phyloP scores from a whole-genome alignment of 2,888 invertebrate species.

The Caenorhabditis becei region DNA sequence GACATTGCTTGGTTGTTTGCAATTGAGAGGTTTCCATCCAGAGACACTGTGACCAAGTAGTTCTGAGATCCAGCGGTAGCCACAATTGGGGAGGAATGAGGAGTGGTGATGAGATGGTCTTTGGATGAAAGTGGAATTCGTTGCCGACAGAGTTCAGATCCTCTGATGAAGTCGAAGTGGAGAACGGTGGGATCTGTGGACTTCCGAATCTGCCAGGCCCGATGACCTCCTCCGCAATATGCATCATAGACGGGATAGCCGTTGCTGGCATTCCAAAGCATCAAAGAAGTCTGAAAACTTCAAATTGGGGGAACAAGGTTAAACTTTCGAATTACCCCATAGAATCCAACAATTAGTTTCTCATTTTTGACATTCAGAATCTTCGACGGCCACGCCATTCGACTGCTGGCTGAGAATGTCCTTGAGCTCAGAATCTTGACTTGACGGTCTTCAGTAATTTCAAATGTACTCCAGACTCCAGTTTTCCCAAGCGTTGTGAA shows the following conservation, averaged over 20 bases:
- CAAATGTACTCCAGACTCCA: constrained; percentile 42
- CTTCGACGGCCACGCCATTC: constrained; percentile 49
- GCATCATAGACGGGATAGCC: constrained; percentile 21
- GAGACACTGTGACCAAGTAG: constrained; percentile 38
- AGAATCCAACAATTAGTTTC: constrained; percentile 46
- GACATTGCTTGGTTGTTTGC: background rate
- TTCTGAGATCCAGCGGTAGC: constrained; percentile 25
- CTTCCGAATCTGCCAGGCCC: constrained; percentile 29
- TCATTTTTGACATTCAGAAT: constrained; percentile 5
- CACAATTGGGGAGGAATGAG: constrained; percentile 39
- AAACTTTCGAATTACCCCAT: too few species aligned
- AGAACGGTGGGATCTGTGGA: background rate
- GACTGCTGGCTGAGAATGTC: constrained; percentile 37
- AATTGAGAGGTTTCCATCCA: constrained; percentile 41
- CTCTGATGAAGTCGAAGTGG: constrained; percentile 36
- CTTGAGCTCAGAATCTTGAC: constrained; percentile 10
- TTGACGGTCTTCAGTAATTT: background rate
- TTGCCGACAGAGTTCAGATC: constrained; percentile 16
- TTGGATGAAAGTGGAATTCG: constrained; percentile 5
- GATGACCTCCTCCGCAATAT: constrained; percentile 57
- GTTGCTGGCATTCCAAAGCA: constrained; percentile 38
- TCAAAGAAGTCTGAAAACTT: constrained; percentile 48
- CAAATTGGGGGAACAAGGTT: too few species aligned
- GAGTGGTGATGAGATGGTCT: background rate
- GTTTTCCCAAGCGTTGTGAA: constrained; percentile 47